Conservation (phyloP, 2,797 vertebrate genomes). For the Alouatta caraya region DNA sequence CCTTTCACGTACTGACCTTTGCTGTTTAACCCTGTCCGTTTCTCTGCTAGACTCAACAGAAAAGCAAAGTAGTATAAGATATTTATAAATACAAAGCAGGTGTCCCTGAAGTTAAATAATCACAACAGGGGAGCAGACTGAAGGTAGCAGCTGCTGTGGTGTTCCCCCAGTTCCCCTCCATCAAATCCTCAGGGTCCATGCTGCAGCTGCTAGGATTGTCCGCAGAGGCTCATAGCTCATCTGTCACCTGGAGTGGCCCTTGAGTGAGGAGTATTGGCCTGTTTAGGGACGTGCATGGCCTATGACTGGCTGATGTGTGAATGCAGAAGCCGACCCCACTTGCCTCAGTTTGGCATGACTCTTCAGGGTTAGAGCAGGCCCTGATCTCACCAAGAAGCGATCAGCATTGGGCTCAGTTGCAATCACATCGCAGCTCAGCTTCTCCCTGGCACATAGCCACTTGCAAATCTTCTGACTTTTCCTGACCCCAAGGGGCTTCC, state of each 20-base stretch:
- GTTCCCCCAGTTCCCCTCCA: neutral
- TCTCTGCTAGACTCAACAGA: neutral
- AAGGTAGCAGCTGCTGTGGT: neutral
- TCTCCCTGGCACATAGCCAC: too few relatives aligned
- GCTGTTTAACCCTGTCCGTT: neutral
- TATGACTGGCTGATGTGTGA: neutral
- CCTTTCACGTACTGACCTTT: neutral
- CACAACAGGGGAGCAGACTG: rapidly evolving
- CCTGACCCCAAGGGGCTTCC: neutral
- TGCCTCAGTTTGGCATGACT: neutral
- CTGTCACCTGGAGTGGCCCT: neutral
- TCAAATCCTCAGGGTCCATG: neutral
- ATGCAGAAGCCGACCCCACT: neutral
- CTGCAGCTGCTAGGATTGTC: too few relatives aligned
- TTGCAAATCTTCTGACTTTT: neutral
- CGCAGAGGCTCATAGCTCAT: neutral
- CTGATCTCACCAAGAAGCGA: neutral
- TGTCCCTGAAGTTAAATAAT: neutral
- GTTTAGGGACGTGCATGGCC: neutral
- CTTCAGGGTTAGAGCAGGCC: neutral
- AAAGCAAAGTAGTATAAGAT: neutral
- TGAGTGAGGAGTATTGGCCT: too few relatives aligned
- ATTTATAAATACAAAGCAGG: rapidly evolving
- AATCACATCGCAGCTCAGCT: neutral
- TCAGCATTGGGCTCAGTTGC: neutral